Evolutionary conservation across 2,113 vertebrate genomes (phyloP), one percentile per base, ranked within the genome.

Genomic region (Ictalurus punctatus): DNA sequence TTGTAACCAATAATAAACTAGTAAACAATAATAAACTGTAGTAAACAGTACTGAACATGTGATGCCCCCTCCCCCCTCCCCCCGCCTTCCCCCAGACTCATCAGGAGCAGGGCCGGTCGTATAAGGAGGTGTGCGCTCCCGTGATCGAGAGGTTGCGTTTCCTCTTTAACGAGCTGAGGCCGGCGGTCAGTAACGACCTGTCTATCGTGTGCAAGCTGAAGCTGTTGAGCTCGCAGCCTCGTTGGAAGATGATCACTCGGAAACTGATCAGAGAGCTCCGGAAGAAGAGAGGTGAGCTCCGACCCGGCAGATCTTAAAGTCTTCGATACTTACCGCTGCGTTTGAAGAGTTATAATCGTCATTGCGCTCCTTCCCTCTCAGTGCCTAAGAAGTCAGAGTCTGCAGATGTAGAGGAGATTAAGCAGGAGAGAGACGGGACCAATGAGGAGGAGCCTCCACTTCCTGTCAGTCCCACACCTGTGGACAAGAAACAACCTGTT

Each of bases 81-180:
- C 3, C 7, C 16, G 0, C 8, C 34, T 12, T 48, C 6, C 44
- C 44, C 44, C 86, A 99, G 98, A 99, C 98, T 0, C 98, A 99
- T 92, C 98, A 99, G 92, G 98, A 99, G 59, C 98, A 99, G 93
- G 98, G 98, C 0, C 98, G 98, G 87, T 99, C 98, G 48, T 99
- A 99, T 83, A 99, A 99, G 92, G 98, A 99, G 93, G 98, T 99
- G 34, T 99, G 98, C 7, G 98, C 98, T 56, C 98, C 98, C 8
- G 98, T 99, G 82, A 98, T 99, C 12, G 98, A 99, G 91, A 97
- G 98, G 27, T 95, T 99, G 92, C 95, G 98, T 34, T 99, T 99
- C 93, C 95, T 99, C 56, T 99, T 99, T 89, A 99, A 99, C 85
- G 98, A 99, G 90, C 85, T 99, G 76, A 96, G 98, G 69, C 98